phyloP scores from a whole-genome alignment of 2,113 vertebrate genomes.

The Campylomormyrus numenius region DNA sequence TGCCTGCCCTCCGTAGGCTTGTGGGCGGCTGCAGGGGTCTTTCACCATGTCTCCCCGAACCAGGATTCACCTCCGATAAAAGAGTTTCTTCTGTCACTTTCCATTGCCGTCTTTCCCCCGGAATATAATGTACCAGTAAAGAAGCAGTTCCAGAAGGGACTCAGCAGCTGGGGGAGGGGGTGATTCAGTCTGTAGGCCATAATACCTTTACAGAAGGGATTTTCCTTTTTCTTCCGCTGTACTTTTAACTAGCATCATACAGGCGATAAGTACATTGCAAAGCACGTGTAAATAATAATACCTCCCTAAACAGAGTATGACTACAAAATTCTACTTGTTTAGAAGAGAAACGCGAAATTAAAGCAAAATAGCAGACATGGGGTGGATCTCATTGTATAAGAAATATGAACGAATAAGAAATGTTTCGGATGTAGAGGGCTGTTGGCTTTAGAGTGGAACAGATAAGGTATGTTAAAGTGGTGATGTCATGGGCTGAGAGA shows the following conservation, averaged over 20 bases:
- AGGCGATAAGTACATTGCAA: background rate
- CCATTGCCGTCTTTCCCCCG: background rate
- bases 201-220: background rate
- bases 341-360: background rate
- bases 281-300: background rate
- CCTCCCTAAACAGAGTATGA: background rate
- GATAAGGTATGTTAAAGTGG: background rate
- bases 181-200: background rate
- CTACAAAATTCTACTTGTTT: background rate
- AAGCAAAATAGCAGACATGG: background rate
- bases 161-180: background rate
- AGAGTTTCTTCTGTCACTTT: background rate
- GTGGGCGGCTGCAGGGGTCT: background rate
- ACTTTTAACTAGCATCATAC: background rate
- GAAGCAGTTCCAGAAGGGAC: background rate
- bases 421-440: background rate
- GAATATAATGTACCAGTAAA: background rate
- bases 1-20: background rate
- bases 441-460: background rate
- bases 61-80: constrained; percentile 7
- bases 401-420: background rate
- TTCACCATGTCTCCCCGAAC: background rate
- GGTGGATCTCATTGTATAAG: background rate
- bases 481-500: background rate
- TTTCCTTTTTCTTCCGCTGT: background rate